phyloP scores from a whole-genome alignment of 2,113 vertebrate genomes.

The Tachuris rubrigastra region DNA sequence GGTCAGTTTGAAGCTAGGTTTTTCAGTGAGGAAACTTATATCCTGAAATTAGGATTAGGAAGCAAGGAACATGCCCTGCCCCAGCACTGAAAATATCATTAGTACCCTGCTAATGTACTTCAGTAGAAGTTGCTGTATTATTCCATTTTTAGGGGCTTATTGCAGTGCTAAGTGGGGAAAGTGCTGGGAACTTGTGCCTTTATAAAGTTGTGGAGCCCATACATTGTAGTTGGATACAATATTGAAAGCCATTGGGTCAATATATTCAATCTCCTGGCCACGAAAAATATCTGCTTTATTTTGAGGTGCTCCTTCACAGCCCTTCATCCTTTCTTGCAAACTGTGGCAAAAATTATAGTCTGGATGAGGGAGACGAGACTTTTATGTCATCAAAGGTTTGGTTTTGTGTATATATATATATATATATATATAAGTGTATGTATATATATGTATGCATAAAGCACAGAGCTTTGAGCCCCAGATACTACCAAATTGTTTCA shows the following conservation, averaged over 20 bases:
- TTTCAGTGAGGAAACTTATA: neutral
- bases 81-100: neutral
- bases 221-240: neutral
- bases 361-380: slow-evolving; percentile 13
- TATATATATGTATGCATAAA: too few relatives aligned
- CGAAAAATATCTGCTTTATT: neutral
- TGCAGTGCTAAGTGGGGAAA: neutral
- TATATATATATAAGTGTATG: neutral
- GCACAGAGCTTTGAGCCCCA: neutral
- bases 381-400: neutral
- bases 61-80: neutral
- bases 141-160: neutral
- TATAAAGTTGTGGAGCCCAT: neutral
- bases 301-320: neutral
- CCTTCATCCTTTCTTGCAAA: neutral
- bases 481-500: neutral
- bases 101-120: neutral
- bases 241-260: neutral
- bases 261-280: neutral
- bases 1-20: neutral
- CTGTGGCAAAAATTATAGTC: neutral
- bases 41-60: neutral
- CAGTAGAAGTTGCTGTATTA: neutral
- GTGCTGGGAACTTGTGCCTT: neutral
- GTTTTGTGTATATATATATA: neutral